Percentiles rank a stretch among this genome's conserved stretches.
Evolutionary conservation across 2,113 vertebrate species (phyloP).

Genomic region (Etheostoma cragini): DNA sequence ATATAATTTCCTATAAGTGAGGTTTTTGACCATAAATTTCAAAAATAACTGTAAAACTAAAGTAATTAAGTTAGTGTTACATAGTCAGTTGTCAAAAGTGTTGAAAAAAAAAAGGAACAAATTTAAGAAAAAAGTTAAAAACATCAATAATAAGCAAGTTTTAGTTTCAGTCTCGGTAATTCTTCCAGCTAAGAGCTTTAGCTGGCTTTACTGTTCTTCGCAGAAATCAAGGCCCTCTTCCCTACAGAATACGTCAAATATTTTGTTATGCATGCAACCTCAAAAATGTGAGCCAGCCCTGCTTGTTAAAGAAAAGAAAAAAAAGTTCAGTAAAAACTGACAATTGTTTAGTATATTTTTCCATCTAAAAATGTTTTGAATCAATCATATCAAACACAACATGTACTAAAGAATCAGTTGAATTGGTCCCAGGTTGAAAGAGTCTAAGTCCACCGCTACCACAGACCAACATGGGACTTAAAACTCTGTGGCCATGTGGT

Average conservation of each 20-base stretch:
- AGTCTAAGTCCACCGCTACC: conserved; percentile 37
- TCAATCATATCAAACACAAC: conserved; percentile 46
- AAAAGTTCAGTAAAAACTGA: conserved; percentile 55
- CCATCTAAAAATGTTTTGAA: conserved; percentile 47
- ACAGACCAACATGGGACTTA: conserved; percentile 39
- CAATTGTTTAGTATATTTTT: conserved; percentile 54
- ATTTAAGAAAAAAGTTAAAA: no score
- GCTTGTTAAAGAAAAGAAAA: conserved; percentile 58
- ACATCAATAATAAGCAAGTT: not conserved
- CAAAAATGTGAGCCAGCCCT: conserved; percentile 65
- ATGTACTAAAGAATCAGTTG: conserved; percentile 17
- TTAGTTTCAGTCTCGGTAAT: not conserved
- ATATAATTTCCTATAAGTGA: no score
- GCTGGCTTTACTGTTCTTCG: conserved; percentile 28
- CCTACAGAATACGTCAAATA: conserved; percentile 55
- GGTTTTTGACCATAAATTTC: no score
- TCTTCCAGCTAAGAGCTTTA: conserved; percentile 37
- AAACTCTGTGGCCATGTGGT: conserved; percentile 45
- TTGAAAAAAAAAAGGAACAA: no score
- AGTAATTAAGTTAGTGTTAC: no score
- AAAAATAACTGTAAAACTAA: no score
- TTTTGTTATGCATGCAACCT: conserved; percentile 57
- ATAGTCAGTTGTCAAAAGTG: no score
- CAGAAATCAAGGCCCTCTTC: conserved; percentile 17
- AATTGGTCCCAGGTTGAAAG: conserved; percentile 32